Evolutionary conservation across 2,797 vertebrate genomes (phyloP), one percentile per base, ranked within the genome.

Genomic region (Pteronotus mesoamericanus): DNA sequence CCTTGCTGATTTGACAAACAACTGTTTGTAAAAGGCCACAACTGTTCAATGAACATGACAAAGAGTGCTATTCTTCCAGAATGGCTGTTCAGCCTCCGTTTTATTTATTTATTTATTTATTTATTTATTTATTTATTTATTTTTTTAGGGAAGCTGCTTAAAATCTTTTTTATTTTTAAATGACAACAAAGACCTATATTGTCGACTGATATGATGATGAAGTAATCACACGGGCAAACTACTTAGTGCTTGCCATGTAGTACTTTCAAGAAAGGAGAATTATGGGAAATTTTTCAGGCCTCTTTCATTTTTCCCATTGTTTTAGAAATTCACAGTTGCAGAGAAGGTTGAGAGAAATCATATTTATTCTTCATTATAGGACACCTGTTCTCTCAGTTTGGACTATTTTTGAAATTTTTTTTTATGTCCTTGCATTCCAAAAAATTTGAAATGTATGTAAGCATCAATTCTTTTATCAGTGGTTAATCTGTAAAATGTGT

Each of bases 271-370:
- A 77, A 80, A 78, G 5, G 15, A n/a, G n/a, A n/a, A 24, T 66
- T 4, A 77, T 69, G 71, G 91, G 24, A 21, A 55, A 46, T 53
- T 61, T 91, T 84, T 79, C 48, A 89, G 24, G 18, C 16, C n/a
- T 61, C 18, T 79, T 96, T 61, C 12, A 9, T 83, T 83, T 87
- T 93, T 55, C 21, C 14, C 29, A 44, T 6, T 83, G 39, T 69
- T 83, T 97, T 32, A 92, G 55, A 86, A 95, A 88, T 75, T 57
- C n/a, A 71, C 9, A 95, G 14, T 71, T 94, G 66, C 7, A 68
- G 34, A 61, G 19, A 79, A 78, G 14, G 18, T 57, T 71, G 9
- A 75, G 32, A 11, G 42, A 95, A 21, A 18, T 8, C 9, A 42
- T 21, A n/a, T 61, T 53, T 66, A 66, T 24, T 77, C 89, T 87